Evolutionary conservation across 2,113 vertebrate genomes (phyloP).

Genomic region (Microtus ochrogaster): DNA sequence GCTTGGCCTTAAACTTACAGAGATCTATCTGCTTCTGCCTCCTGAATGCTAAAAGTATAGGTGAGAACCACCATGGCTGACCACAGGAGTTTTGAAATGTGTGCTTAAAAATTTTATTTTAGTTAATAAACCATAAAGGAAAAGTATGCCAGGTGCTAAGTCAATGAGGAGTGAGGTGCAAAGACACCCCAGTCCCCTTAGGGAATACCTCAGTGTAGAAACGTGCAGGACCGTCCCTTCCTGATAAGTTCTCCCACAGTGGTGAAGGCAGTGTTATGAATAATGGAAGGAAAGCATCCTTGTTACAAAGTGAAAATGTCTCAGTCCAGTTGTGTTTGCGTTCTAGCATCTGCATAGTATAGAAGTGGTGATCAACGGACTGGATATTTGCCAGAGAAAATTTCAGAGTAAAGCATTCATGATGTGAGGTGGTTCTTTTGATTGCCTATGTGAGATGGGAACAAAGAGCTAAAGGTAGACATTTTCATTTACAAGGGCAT

Average conservation of each 20-base stretch:
- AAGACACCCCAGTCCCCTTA: neutral
- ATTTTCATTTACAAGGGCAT: neutral
- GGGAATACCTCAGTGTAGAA: neutral
- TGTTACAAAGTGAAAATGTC: neutral
- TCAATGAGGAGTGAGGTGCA: neutral
- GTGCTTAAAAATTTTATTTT: neutral
- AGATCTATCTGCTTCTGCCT: neutral
- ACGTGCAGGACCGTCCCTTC: neutral
- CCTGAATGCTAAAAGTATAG: neutral
- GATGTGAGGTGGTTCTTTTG: neutral
- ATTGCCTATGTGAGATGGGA: neutral
- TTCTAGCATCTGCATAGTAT: neutral
- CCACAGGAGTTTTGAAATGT: neutral
- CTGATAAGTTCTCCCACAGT: neutral
- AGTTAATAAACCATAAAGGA: neutral
- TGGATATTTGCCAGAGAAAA: neutral
- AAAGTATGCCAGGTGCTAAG: neutral
- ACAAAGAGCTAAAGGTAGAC: neutral
- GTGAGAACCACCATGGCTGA: neutral
- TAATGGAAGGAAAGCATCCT: neutral
- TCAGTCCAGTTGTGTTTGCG: neutral
- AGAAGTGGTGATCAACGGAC: neutral
- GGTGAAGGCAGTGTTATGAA: neutral
- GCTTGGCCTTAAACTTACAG: neutral
- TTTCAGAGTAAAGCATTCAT: neutral